phyloP scores from a whole-genome alignment of 2,888 invertebrate species.

The Chironomus tentans region DNA sequence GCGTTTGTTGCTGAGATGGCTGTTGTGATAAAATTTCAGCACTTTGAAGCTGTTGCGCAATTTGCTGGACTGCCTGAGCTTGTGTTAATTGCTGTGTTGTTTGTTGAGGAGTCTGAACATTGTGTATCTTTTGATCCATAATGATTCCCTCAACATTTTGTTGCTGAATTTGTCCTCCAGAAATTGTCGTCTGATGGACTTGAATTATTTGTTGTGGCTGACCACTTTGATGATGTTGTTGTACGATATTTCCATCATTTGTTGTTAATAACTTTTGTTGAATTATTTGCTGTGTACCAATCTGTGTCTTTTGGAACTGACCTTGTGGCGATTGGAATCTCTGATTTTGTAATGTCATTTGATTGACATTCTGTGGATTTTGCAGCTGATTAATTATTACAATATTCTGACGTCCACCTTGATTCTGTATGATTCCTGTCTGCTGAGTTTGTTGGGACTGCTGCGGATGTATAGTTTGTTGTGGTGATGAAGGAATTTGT shows the following conservation, averaged over 20 bases:
- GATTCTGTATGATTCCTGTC: background rate
- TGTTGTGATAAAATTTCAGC: slow-evolving; percentile 34
- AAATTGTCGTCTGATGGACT: slow-evolving; percentile 32
- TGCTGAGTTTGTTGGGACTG: slow-evolving; percentile 29
- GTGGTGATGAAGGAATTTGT: slow-evolving; percentile 29
- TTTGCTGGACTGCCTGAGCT: slow-evolving; percentile 33
- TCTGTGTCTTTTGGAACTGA: slow-evolving; percentile 25
- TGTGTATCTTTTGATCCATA: slow-evolving; percentile 43
- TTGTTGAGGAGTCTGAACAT: slow-evolving; percentile 39
- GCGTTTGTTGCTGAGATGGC: slow-evolving; percentile 46
- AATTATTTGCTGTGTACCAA: slow-evolving; percentile 5
- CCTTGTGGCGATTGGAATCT: slow-evolving; percentile 25
- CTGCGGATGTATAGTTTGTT: slow-evolving; percentile 30
- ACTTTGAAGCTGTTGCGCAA: slow-evolving; percentile 33
- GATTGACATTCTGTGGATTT: background rate
- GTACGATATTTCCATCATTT: slow-evolving; percentile 30
- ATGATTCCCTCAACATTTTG: slow-evolving; percentile 34
- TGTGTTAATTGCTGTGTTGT: slow-evolving; percentile 39
- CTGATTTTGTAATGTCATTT: slow-evolving; percentile 26
- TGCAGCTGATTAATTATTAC: slow-evolving; percentile 17
- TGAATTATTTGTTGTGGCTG: slow-evolving; percentile 28
- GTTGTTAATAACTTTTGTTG: slow-evolving; percentile 2
- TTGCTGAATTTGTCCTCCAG: slow-evolving; percentile 29
- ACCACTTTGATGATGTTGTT: slow-evolving; percentile 32
- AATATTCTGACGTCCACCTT: slow-evolving; percentile 18